These are phyloP conservation scores for Drosophila tani DNA, from an alignment of 1,140 invertebrate genomes.

Conservation along the genomic window DNA sequence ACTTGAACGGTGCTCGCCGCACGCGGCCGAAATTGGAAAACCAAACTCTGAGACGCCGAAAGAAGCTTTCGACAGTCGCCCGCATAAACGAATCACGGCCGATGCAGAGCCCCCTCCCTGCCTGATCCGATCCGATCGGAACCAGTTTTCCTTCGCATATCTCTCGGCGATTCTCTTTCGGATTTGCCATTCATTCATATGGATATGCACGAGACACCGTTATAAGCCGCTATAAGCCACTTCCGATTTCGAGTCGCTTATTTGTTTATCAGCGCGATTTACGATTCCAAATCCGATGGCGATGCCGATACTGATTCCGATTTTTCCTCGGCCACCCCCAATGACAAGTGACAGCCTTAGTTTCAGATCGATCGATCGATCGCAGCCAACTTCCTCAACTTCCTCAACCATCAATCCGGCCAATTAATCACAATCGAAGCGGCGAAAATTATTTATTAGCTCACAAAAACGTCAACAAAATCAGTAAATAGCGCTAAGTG, in stretches of 20 bases:
- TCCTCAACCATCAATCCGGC: constrained; percentile 9
- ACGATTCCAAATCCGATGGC: constrained; percentile 27
- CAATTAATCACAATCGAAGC: constrained; percentile 35
- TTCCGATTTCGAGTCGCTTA: constrained; percentile 56
- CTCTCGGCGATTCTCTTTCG: constrained; percentile 39
- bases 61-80: constrained; percentile 66
- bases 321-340: constrained; percentile 35
- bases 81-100: constrained; percentile 55
- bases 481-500: constrained; percentile 24
- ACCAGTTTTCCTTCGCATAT: constrained; percentile 71
- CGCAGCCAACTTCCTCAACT: constrained; percentile 29
- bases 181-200: constrained; percentile 49
- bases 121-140: constrained; percentile 24
- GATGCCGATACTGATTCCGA: constrained; percentile 11
- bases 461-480: constrained; percentile 14
- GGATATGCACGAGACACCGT: constrained; percentile 64
- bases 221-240: constrained; percentile 43
- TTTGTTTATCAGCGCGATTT: constrained; percentile 39
- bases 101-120: background rate
- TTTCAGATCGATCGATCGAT: constrained; percentile 26
- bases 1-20: constrained; percentile 52
- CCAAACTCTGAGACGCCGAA: constrained; percentile 37
- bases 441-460: constrained; percentile 14
- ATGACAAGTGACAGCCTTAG: constrained; percentile 51
- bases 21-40: constrained; percentile 56